phyloP scores from a whole-genome alignment of 2,797 vertebrate genomes.

The Ctenopoma kingsleyae region DNA sequence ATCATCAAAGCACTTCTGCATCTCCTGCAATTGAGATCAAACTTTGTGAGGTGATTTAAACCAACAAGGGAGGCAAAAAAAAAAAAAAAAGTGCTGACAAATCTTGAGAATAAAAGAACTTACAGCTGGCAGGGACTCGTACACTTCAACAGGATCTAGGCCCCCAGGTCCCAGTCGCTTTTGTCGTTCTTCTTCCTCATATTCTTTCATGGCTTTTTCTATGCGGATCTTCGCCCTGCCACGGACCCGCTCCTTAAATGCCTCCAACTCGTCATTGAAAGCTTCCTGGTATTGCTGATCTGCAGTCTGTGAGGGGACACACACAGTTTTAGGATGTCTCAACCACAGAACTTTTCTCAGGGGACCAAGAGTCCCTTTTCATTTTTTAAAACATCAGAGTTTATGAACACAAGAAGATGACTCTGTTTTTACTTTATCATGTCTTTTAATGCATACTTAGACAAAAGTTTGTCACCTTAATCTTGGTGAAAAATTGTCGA shows the following conservation, averaged over 20 bases:
- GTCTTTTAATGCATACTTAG: background rate
- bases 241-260: slow-evolving; percentile 92
- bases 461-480: slow-evolving; percentile 86
- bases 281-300: slow-evolving; percentile 97
- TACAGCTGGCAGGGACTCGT: slow-evolving; percentile 89
- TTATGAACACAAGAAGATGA: no score
- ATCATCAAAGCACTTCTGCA: slow-evolving; percentile 95
- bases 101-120: slow-evolving; percentile 27
- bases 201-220: slow-evolving; percentile 93
- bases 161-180: slow-evolving; percentile 93
- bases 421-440: background rate
- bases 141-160: slow-evolving; percentile 93
- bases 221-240: slow-evolving; percentile 92
- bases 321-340: background rate
- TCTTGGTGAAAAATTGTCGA: slow-evolving; percentile 94
- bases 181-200: slow-evolving; percentile 91
- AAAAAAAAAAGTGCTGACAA: background rate
- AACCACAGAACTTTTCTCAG: background rate
- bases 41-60: slow-evolving; percentile 10
- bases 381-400: no score
- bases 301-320: slow-evolving; percentile 83
- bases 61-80: background rate
- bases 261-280: slow-evolving; percentile 93
- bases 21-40: slow-evolving; percentile 82
- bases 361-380: background rate